Conservation (phyloP, 1,140 invertebrate genomes). For the Protaetia brevitarsis region DNA sequence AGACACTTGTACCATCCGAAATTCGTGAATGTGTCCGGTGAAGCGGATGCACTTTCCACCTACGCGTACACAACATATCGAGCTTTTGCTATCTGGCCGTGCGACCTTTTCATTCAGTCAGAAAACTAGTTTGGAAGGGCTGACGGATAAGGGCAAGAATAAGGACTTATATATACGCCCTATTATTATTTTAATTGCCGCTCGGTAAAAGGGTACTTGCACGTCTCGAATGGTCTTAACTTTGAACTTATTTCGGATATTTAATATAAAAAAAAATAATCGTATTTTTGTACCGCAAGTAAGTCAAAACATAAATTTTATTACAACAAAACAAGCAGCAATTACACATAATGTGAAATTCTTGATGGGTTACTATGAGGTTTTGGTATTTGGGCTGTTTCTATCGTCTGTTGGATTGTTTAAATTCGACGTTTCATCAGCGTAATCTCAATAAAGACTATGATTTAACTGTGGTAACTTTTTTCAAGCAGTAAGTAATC, state of each 20-base stretch:
- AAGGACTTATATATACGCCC: not conserved
- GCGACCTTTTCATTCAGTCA: conserved; percentile 3
- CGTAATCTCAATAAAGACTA: too few relatives aligned
- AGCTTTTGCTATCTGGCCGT: not conserved
- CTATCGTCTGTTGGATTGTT: too few relatives aligned
- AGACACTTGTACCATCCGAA: conserved; percentile 8
- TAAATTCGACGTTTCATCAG: too few relatives aligned
- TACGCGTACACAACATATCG: not conserved
- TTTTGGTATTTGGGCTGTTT: too few relatives aligned
- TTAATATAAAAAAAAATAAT: conserved; percentile 4
- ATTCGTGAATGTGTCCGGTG: conserved; percentile 10
- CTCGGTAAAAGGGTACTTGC: not conserved
- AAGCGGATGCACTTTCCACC: conserved; percentile 15
- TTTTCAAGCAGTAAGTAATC: too few relatives aligned
- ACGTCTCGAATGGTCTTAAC: conserved; percentile 3
- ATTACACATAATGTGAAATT: too few relatives aligned
- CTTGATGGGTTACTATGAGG: too few relatives aligned
- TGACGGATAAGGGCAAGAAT: too few relatives aligned
- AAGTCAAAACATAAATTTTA: too few relatives aligned
- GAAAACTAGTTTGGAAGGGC: conserved; percentile 10
- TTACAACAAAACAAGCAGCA: too few relatives aligned
- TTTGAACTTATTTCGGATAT: not conserved
- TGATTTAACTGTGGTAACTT: too few relatives aligned
- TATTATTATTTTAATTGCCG: conserved; percentile 16
- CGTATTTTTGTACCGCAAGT: too few relatives aligned